Conservation (phyloP, 1,140 invertebrate genomes). For the Zaprionus capensis region DNA sequence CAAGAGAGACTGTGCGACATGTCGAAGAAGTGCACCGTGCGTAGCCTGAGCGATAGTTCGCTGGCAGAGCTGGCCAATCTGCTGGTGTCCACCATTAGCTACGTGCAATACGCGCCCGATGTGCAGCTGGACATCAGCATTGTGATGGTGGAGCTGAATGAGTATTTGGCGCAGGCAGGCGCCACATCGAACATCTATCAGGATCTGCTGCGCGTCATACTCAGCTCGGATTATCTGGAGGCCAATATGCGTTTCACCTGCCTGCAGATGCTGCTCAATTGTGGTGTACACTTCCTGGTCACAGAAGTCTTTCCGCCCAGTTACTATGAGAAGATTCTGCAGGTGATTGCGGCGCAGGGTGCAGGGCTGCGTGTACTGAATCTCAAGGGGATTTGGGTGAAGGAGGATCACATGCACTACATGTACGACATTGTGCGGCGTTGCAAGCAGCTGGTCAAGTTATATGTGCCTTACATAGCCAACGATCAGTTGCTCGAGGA, state of each 20-base stretch:
- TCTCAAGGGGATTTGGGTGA: conserved; percentile 89
- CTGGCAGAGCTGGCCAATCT: conserved; percentile 77
- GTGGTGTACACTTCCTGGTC: conserved; percentile 87
- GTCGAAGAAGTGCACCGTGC: conserved; percentile 79
- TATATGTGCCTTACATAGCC: conserved; percentile 88
- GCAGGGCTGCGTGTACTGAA: conserved; percentile 87
- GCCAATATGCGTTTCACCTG: conserved; percentile 87
- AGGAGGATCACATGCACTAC: conserved; percentile 87
- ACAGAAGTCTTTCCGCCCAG: conserved; percentile 88
- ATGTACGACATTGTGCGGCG: conserved; percentile 86
- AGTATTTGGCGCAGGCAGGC: conserved; percentile 86
- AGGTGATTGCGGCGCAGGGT: conserved; percentile 87
- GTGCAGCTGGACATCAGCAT: conserved; percentile 86
- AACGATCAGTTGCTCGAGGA: conserved; percentile 88
- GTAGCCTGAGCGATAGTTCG: conserved; percentile 75
- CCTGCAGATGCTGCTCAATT: conserved; percentile 86
- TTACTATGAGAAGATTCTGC: conserved; percentile 88
- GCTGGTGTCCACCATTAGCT: conserved; percentile 80
- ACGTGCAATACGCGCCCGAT: conserved; percentile 81
- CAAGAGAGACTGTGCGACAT: conserved; percentile 34
- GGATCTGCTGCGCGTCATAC: conserved; percentile 87
- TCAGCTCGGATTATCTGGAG: conserved; percentile 87
- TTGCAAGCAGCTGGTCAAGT: conserved; percentile 85
- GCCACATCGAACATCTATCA: conserved; percentile 87
- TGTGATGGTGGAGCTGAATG: conserved; percentile 86